Evolutionary conservation across 2,113 vertebrate genomes (phyloP).

Genomic region (Calidris pugnax): DNA sequence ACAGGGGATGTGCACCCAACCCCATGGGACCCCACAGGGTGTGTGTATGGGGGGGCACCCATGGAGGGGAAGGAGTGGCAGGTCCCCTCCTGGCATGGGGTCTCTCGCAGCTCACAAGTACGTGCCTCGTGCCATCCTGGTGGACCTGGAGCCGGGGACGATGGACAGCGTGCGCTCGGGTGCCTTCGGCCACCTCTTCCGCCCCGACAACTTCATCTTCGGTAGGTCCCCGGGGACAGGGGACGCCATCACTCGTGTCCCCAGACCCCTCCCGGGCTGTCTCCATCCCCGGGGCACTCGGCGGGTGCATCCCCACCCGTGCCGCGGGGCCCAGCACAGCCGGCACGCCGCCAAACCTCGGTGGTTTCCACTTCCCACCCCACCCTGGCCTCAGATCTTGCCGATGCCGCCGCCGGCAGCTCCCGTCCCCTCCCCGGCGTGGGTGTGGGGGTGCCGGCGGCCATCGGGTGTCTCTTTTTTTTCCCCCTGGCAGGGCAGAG

Average conservation of each 20-base stretch:
- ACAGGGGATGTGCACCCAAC: neutral
- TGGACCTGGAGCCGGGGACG: constrained; percentile 94
- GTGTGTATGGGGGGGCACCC: too few species aligned
- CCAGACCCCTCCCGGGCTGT: neutral
- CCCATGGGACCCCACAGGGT: rapidly evolving
- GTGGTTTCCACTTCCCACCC: constrained; percentile 14
- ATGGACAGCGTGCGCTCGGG: constrained; percentile 94
- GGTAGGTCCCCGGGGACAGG: constrained; percentile 63
- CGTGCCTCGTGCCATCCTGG: constrained; percentile 90
- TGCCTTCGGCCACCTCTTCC: constrained; percentile 87
- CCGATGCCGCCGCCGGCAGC: neutral
- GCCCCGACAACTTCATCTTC: constrained; percentile 90
- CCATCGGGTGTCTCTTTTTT: neutral
- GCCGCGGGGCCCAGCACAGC: neutral
- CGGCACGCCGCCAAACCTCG: neutral
- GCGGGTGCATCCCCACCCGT: neutral
- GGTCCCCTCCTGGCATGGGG: neutral
- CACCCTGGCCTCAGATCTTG: neutral
- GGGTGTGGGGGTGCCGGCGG: neutral
- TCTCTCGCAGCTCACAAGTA: constrained; percentile 84
- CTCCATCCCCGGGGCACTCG: neutral
- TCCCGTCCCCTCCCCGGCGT: neutral
- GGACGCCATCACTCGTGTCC: rapidly evolving
- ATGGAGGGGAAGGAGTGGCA: neutral
- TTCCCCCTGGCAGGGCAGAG: constrained; percentile 78